Evolutionary conservation across 1,140 invertebrate species (phyloP).

Genomic region (Brachystomella parvula): DNA sequence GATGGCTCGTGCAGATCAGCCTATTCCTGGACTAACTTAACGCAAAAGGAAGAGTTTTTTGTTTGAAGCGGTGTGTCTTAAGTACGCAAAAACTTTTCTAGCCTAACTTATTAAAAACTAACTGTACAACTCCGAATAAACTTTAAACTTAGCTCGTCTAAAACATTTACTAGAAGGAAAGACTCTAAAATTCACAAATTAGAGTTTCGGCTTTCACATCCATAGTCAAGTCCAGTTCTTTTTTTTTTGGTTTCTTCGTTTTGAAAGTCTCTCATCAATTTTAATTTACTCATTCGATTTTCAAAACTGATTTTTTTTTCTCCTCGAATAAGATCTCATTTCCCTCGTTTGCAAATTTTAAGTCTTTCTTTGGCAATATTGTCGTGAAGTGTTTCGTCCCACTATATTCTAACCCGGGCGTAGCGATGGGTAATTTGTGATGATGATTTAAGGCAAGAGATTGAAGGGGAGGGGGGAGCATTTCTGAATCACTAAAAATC

Average conservation of each 20-base stretch:
- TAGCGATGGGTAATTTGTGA: neutral
- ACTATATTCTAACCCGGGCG: neutral
- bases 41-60: no score
- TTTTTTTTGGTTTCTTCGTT: neutral
- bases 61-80: no score
- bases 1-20: neutral
- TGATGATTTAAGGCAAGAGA: neutral
- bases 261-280: neutral
- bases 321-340: neutral
- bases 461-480: neutral
- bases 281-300: neutral
- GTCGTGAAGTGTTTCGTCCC: neutral
- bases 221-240: neutral
- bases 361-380: conserved; percentile 11
- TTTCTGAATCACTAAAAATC: neutral
- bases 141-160: neutral
- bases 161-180: neutral
- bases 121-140: neutral
- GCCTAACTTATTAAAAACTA: neutral
- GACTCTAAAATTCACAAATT: neutral
- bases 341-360: neutral
- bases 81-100: neutral
- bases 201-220: no score
- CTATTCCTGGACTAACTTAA: neutral
- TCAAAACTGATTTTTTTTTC: neutral